Percentiles rank a stretch among this genome's conserved stretches.
Evolutionary conservation across 2,113 vertebrate genomes (phyloP).

Genomic region (Benitochromis conjunctus): DNA sequence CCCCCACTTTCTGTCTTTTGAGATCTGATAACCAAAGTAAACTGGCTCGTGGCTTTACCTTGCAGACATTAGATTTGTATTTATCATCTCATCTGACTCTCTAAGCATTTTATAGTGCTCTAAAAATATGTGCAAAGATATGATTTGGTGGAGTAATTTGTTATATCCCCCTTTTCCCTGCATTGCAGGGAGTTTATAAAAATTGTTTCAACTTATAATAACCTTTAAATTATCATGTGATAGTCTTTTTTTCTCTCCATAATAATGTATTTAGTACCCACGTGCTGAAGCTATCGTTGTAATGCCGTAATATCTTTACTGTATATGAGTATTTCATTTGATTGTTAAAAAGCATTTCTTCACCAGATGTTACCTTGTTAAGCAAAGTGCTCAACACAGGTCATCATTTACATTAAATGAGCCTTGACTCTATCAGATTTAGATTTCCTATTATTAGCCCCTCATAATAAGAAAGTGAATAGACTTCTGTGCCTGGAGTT

Average conservation of each 20-base stretch:
- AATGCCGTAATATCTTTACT: background rate
- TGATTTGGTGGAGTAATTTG: background rate
- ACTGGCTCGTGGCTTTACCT: background rate
- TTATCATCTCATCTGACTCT: background rate
- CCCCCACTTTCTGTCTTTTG: background rate
- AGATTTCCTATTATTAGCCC: background rate
- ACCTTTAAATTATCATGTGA: background rate
- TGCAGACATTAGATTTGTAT: background rate
- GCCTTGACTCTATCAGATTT: background rate
- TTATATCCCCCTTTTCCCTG: background rate
- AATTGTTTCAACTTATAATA: background rate
- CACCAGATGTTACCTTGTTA: background rate
- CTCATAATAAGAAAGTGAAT: background rate
- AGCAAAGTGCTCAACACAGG: background rate
- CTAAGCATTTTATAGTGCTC: background rate
- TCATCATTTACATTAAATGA: background rate
- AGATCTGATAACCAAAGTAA: background rate
- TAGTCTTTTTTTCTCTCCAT: rapidly evolving
- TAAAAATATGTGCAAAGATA: background rate
- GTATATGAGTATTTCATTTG: background rate
- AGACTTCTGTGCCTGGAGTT: background rate
- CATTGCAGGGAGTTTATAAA: background rate
- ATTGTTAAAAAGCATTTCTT: background rate
- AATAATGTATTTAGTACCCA: background rate
- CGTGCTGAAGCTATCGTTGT: background rate